Conservation (phyloP, 1,140 invertebrate genomes). For the Wiebesia pumilae region DNA sequence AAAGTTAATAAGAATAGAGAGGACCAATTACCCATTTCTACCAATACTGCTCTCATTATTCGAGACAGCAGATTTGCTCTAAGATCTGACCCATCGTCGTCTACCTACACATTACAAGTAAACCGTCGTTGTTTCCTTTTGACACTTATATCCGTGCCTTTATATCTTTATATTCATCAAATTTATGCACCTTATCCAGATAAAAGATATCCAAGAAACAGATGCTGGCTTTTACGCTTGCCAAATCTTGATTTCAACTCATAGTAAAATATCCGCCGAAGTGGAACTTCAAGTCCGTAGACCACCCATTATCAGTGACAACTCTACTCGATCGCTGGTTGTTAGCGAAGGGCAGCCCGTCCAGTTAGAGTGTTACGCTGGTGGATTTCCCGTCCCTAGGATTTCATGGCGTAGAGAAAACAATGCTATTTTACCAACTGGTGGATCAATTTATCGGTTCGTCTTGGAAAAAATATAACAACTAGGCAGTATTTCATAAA, state of each 20-base stretch:
- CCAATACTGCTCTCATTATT: slow-evolving; percentile 86
- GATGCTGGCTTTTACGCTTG: slow-evolving; percentile 93
- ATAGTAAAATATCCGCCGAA: slow-evolving; percentile 86
- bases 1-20: slow-evolving; percentile 76
- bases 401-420: slow-evolving; percentile 95
- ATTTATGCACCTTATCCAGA: slow-evolving; percentile 73
- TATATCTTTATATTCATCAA: not conserved
- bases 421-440: slow-evolving; percentile 92
- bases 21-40: slow-evolving; percentile 85
- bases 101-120: slow-evolving; percentile 88
- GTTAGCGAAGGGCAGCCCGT: slow-evolving; percentile 87
- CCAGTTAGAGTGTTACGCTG: slow-evolving; percentile 90
- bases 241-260: slow-evolving; percentile 87
- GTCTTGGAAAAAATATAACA: not conserved
- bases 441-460: slow-evolving; percentile 84
- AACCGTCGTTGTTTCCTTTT: slow-evolving; percentile 15
- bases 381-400: slow-evolving; percentile 86
- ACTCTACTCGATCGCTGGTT: slow-evolving; percentile 90
- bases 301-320: slow-evolving; percentile 93
- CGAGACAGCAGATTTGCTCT: slow-evolving; percentile 90
- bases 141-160: not conserved
- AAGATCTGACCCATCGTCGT: slow-evolving; percentile 85
- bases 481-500: not conserved
- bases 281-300: slow-evolving; percentile 89
- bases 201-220: slow-evolving; percentile 96